These are phyloP conservation scores for Lophotis ruficrista DNA, from an alignment of 2,113 vertebrate genomes.

Conservation along the genomic window DNA sequence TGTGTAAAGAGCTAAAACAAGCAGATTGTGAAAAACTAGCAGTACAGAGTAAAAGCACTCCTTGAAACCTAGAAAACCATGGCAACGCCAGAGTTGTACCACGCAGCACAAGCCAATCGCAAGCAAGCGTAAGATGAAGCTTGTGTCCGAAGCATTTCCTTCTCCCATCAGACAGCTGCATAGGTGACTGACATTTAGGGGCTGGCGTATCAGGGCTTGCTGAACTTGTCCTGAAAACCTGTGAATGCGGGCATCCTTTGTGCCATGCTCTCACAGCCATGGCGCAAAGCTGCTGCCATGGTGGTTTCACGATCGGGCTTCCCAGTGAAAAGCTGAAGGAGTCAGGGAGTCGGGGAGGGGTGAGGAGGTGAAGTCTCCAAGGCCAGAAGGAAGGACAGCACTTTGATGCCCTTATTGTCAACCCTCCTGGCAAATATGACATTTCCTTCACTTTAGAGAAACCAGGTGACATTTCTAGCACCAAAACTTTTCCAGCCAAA, in stretches of 20 bases:
- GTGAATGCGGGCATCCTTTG: neutral
- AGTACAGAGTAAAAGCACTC: neutral
- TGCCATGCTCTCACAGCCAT: fast-evolving
- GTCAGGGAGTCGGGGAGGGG: neutral
- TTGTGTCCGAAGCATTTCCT: neutral
- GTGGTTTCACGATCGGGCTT: neutral
- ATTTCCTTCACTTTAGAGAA: neutral
- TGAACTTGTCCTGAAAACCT: neutral
- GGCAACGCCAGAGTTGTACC: neutral
- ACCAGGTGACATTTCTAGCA: neutral
- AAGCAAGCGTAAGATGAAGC: neutral
- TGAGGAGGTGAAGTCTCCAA: neutral
- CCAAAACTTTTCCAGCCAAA: neutral
- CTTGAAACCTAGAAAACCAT: neutral
- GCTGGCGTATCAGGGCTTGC: fast-evolving
- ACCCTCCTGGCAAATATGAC: neutral
- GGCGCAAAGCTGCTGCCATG: neutral
- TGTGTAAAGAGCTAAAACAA: neutral
- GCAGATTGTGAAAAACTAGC: neutral
- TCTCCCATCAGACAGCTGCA: neutral
- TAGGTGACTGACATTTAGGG: neutral
- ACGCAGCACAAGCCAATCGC: neutral
- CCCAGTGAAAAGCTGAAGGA: neutral
- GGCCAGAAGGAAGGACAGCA: neutral
- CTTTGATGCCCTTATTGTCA: neutral